A percentile compares a stretch with the other conserved stretches of the same genome.
Conservation (phyloP, 2,797 vertebrate species). For the Lepilemur ruficaudatus region DNA sequence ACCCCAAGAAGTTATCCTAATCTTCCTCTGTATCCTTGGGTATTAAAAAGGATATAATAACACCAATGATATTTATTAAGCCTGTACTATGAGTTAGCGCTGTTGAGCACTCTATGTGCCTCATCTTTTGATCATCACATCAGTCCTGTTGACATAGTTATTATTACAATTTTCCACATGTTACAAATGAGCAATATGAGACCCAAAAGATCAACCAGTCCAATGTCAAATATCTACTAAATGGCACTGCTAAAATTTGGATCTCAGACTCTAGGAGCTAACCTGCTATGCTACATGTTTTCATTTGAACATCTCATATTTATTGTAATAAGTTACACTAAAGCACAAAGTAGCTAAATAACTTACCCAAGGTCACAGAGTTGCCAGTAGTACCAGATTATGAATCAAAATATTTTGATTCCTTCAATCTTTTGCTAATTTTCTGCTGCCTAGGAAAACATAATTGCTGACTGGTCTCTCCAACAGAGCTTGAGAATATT, state of each 20-base stretch:
- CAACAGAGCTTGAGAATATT: not conserved
- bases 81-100: not conserved
- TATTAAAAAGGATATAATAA: not conserved
- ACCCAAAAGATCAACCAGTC: not conserved
- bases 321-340: not conserved
- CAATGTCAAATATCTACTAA: not conserved
- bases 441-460: not conserved
- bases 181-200: not conserved
- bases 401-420: conserved; percentile 15
- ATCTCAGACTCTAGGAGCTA: not conserved
- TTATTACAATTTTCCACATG: not conserved
- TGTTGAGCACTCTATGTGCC: not conserved
- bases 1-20: not conserved
- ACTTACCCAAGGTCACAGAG: not conserved
- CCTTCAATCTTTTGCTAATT: conserved; percentile 6
- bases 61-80: not conserved
- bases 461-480: not conserved
- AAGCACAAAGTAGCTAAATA: not conserved
- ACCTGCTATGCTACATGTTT: not conserved
- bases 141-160: not conserved
- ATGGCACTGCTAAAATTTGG: not conserved
- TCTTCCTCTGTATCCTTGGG: not conserved
- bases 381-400: not conserved
- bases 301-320: not conserved
- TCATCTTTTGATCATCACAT: not conserved